Percentiles rank a stretch among this genome's conserved stretches.
Evolutionary conservation across 2,113 vertebrate species (phyloP).

Genomic region (Regulus satrapa): DNA sequence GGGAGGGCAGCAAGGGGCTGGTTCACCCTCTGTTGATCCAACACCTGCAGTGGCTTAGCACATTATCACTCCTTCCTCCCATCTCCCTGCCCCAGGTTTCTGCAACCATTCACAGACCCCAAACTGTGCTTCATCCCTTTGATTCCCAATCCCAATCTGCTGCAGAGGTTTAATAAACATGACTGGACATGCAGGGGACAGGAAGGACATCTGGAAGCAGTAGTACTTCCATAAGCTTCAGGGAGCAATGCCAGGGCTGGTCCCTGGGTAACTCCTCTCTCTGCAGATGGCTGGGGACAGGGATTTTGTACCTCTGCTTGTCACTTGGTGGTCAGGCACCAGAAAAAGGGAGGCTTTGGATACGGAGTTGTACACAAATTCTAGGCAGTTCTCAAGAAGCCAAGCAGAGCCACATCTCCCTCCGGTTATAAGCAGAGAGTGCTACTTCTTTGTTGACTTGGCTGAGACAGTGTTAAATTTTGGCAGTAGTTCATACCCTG

Average conservation of each 20-base stretch:
- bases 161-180: neutral
- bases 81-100: neutral
- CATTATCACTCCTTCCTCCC: neutral
- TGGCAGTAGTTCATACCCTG: neutral
- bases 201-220: neutral
- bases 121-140: neutral
- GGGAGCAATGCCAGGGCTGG: neutral
- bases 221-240: neutral
- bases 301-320: neutral
- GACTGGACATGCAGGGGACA: neutral
- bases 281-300: neutral
- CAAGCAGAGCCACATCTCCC: neutral
- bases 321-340: neutral
- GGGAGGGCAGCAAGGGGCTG: neutral
- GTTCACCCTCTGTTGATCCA: neutral
- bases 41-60: slow-evolving; percentile 4
- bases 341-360: neutral
- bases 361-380: neutral
- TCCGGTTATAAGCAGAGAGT: neutral
- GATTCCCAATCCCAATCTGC: neutral
- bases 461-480: neutral
- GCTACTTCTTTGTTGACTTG: neutral
- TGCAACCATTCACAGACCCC: neutral
- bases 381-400: neutral
- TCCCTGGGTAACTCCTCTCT: neutral